Conservation (phyloP, 1,140 invertebrate genomes). For the Pseudomyrmex pallidus region DNA sequence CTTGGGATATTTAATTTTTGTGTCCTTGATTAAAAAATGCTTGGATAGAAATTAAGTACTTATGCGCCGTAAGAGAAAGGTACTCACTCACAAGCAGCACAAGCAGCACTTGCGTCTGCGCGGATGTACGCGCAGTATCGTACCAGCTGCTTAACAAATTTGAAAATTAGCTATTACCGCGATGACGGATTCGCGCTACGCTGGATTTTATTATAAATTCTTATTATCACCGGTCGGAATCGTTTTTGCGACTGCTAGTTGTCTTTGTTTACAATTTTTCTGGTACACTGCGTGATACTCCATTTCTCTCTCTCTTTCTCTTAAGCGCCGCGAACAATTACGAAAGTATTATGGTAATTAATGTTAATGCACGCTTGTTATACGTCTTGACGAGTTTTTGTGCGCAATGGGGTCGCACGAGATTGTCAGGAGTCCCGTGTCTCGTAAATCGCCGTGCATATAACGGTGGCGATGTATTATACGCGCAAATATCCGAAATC, state of each 20-base stretch:
- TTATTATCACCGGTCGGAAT: constrained; percentile 9
- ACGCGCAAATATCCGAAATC: constrained; percentile 66
- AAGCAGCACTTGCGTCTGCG: too few species aligned
- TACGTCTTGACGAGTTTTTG: constrained; percentile 47
- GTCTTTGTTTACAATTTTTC: constrained; percentile 43
- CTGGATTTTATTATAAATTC: neutral
- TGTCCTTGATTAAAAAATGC: too few species aligned
- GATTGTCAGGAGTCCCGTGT: constrained; percentile 35
- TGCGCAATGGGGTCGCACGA: constrained; percentile 29
- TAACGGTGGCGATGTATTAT: constrained; percentile 51
- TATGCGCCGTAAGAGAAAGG: too few species aligned
- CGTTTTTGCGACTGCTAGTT: neutral
- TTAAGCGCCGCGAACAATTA: constrained; percentile 26
- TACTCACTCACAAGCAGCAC: too few species aligned
- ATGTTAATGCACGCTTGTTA: constrained; percentile 39
- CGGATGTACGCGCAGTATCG: too few species aligned
- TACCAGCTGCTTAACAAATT: neutral
- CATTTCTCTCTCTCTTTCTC: constrained; percentile 19
- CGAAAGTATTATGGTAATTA: constrained; percentile 49
- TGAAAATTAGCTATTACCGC: neutral
- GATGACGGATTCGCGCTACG: neutral
- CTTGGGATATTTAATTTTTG: too few species aligned
- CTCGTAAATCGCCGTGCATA: constrained; percentile 41
- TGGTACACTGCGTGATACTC: neutral
- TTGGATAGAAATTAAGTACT: too few species aligned